Evolutionary conservation across 2,888 invertebrate genomes (phyloP), one percentile per base, ranked within the genome.

Genomic region (Cecidostiba fungosa): DNA sequence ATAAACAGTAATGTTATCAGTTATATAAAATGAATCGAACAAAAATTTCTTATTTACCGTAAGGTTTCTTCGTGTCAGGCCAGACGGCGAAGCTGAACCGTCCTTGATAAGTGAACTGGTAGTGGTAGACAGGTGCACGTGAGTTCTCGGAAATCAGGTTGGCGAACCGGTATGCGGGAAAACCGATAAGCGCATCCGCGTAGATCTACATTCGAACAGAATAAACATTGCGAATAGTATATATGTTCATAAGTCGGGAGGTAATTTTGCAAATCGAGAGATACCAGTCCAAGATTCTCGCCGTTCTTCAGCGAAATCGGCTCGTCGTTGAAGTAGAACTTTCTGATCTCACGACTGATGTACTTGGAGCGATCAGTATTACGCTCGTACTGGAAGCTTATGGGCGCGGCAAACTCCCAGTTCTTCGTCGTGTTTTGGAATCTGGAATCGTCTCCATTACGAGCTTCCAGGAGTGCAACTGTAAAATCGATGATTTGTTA

Each of bases 361-460:
- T 92, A 91, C 32, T 92, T 92, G 0, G 95, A 94, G 85, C 94
- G 94, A 0, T 95, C 91, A 19, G 94, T 94, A 10, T 94, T 93
- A 5, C 94, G 94, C 87, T 96, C 95, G 85, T 95, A 95, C 0
- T 94, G 89, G 89, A 96, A 96, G 1, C 95, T 94, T 62, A 96
- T 95, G 0, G 96, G 96, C 0, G 96, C 96, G 19, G 95, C 89
- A 43, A 93, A 92, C 2, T 95, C 94, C 94, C 96, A 96, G 76
- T 96, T 94, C 0, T 93, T 90, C 89, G 96, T 95, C 90, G 96
- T 93, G 66, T 94, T 93, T 50, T 94, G 29, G 73, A 19, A 84
- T 5, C 66, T 50, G 0, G 83, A 23, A 14, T 86, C 80, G 29
- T 86, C 39, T 0, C 86, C 86, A 0, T 79, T 66, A 26, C 59